phyloP scores from a whole-genome alignment of 2,888 invertebrate species.

The Sipha maydis region DNA sequence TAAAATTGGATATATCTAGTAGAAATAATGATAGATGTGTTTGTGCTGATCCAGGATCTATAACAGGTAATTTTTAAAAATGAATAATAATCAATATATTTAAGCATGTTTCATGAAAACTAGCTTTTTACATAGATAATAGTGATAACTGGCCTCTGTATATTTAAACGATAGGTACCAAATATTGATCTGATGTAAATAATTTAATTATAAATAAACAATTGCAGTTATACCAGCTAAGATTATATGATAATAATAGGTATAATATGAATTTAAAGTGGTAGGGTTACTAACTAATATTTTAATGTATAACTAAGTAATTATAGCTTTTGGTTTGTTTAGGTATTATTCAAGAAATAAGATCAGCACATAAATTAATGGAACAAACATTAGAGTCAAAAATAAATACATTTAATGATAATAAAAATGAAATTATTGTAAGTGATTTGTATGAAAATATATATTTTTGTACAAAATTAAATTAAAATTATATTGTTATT shows the following conservation, averaged over 20 bases:
- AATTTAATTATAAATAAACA: no score
- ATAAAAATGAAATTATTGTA: slow-evolving; percentile 34
- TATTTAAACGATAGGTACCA: not conserved
- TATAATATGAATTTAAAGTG: not conserved
- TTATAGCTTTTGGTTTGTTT: not conserved
- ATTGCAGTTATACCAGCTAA: no score
- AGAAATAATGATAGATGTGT: slow-evolving; percentile 38
- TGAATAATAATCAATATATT: not conserved
- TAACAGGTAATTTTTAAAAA: slow-evolving; percentile 38
- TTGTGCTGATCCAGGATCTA: slow-evolving; percentile 50
- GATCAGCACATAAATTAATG: slow-evolving; percentile 55
- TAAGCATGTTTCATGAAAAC: not conserved
- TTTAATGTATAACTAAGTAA: not conserved
- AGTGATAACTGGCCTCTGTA: not conserved
- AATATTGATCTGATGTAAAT: not conserved
- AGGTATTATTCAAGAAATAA: slow-evolving; percentile 59
- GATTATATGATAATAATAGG: not conserved
- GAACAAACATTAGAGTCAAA: slow-evolving; percentile 55
- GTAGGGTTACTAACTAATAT: not conserved
- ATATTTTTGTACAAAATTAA: not conserved
- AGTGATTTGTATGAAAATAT: not conserved
- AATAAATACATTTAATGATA: slow-evolving; percentile 40
- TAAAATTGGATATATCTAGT: slow-evolving; percentile 60
- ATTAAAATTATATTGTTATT: not conserved
- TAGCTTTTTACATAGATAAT: not conserved